These are phyloP conservation scores for Tragopan temminckii DNA, from an alignment of 2,797 vertebrate genomes.

Conservation along the genomic window DNA sequence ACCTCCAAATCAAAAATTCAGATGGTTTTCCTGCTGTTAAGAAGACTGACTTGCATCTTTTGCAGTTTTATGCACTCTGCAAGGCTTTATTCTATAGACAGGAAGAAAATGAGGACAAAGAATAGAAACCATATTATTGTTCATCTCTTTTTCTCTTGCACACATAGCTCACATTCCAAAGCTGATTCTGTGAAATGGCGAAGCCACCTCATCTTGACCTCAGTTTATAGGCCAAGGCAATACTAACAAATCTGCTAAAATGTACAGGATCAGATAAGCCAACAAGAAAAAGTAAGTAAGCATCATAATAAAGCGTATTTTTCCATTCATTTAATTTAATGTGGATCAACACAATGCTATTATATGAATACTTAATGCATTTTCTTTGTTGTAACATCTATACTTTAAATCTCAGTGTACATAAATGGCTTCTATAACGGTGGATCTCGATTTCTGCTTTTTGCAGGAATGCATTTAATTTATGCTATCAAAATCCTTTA, in stretches of 20 bases:
- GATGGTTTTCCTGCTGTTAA: background rate
- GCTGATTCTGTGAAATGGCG: background rate
- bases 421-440: background rate
- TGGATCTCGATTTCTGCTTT: background rate
- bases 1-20: background rate
- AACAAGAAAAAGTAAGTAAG: background rate
- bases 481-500: background rate
- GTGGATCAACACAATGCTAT: background rate
- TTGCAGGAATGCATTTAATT: constrained; percentile 9
- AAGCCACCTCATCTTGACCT: background rate
- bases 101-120: constrained; percentile 9
- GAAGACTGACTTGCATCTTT: background rate
- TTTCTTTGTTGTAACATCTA: constrained; percentile 32
- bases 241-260: constrained; percentile 9
- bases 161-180: background rate
- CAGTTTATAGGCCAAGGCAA: background rate
- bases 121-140: background rate
- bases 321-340: constrained; percentile 7
- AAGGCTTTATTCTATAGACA: background rate
- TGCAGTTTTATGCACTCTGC: background rate
- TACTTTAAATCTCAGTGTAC: background rate
- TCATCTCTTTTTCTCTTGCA: background rate
- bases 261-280: background rate
- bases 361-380: background rate
- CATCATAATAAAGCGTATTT: background rate